phyloP scores from a whole-genome alignment of 2,113 vertebrate species.

The Perognathus longimembris region DNA sequence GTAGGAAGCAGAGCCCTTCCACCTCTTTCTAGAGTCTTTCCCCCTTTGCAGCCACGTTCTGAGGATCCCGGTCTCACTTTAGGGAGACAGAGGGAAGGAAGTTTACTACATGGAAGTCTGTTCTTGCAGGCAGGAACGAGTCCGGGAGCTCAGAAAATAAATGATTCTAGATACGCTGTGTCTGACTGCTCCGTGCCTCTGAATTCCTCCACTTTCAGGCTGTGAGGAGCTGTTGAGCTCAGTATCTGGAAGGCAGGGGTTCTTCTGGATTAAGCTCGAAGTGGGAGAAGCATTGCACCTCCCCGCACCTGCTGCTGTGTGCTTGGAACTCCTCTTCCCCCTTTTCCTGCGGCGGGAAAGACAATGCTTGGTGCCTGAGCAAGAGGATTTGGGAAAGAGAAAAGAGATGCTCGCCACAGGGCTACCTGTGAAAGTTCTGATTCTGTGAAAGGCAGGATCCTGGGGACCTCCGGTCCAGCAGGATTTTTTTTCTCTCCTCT shows the following conservation, averaged over 20 bases:
- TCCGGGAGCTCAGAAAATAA: background rate
- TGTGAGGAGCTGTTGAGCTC: conserved; percentile 4
- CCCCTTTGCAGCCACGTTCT: background rate
- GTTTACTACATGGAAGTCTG: background rate
- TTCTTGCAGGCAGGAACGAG: background rate
- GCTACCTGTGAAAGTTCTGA: conserved; percentile 67
- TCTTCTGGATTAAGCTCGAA: background rate
- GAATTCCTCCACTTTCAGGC: conserved; percentile 62
- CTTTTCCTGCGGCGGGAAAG: conserved; percentile 38
- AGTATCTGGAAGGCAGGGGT: conserved; percentile 5
- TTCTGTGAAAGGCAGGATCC: background rate
- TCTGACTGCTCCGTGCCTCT: background rate
- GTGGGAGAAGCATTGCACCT: background rate
- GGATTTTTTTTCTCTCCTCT: background rate
- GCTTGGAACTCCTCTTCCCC: background rate
- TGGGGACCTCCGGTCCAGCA: background rate
- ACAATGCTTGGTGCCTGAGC: background rate
- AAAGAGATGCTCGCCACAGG: background rate
- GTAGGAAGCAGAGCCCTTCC: background rate
- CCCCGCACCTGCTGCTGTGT: conserved; percentile 65
- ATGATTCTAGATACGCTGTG: background rate
- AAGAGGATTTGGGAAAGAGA: no score
- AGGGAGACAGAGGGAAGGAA: background rate
- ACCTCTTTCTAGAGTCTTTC: background rate
- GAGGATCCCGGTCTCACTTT: background rate